Conservation (phyloP, 2,888 invertebrate genomes). For the Nymphalis polychloros region DNA sequence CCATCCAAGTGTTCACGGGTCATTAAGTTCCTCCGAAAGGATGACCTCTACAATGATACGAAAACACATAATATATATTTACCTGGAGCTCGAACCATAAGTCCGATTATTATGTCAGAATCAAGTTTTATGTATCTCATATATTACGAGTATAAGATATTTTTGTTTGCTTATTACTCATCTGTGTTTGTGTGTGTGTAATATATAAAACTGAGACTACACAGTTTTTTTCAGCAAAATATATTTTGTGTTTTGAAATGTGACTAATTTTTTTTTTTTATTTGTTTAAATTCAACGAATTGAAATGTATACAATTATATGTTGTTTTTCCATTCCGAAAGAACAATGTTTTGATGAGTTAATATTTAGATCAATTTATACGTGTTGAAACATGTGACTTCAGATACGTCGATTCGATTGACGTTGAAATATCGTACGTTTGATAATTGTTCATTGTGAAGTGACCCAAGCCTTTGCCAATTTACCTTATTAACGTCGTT, state of each 20-base stretch:
- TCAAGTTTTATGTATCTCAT: not conserved
- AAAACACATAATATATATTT: conserved; percentile 8
- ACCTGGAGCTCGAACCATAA: not conserved
- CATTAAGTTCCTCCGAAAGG: conserved; percentile 52
- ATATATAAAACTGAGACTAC: too few species aligned
- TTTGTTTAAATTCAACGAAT: too few species aligned
- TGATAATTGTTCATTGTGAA: conserved; percentile 10
- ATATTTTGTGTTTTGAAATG: too few species aligned
- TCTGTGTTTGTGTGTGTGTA: too few species aligned
- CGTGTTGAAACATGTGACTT: not conserved
- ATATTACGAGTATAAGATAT: not conserved
- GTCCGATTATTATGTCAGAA: conserved; percentile 3
- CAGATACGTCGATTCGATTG: not conserved
- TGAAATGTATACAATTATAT: too few species aligned
- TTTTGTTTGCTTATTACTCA: not conserved
- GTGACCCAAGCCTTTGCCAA: conserved; percentile 24
- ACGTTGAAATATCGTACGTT: not conserved
- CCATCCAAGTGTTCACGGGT: conserved; percentile 47
- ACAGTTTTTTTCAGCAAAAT: too few species aligned
- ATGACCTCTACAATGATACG: conserved; percentile 30
- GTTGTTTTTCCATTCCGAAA: too few species aligned
- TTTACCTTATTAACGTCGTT: conserved; percentile 26
- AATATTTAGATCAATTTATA: too few species aligned
- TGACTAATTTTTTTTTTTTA: too few species aligned
- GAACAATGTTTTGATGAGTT: too few species aligned